Percentiles rank a stretch among this genome's conserved stretches.
Evolutionary conservation across 2,113 vertebrate species (phyloP).

Genomic region (Psilopsiagon aymara): DNA sequence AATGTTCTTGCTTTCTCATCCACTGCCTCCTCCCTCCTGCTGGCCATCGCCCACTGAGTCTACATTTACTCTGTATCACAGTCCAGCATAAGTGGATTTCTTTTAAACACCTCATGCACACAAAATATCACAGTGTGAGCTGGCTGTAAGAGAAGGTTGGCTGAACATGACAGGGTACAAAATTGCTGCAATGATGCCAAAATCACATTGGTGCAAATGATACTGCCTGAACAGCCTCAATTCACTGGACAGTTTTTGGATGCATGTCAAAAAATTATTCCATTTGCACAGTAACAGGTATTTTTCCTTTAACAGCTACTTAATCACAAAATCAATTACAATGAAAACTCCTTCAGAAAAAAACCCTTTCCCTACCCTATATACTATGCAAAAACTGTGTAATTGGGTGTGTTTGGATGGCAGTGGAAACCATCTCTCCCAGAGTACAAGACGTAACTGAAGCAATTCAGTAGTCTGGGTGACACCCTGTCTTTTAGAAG

Average conservation of each 20-base stretch:
- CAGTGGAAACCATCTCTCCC: background rate
- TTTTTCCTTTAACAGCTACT: background rate
- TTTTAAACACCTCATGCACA: background rate
- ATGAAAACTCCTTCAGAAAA: background rate
- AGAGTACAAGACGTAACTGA: background rate
- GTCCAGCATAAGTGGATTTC: background rate
- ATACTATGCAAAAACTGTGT: rapidly evolving
- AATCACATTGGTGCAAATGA: background rate
- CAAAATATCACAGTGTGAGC: background rate
- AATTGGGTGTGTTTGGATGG: background rate
- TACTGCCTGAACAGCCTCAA: background rate
- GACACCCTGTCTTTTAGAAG: rapidly evolving
- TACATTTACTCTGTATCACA: background rate
- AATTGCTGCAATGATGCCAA: background rate
- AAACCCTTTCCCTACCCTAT: background rate
- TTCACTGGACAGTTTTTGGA: background rate
- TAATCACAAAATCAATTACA: background rate
- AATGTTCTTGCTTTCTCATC: background rate
- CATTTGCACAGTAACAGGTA: background rate
- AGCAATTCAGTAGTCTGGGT: background rate
- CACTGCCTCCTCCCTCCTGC: background rate
- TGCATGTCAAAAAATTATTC: background rate
- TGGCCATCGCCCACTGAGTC: background rate
- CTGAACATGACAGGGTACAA: background rate
- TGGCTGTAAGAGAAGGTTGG: background rate